Percentiles rank a stretch among this genome's conserved stretches.
Evolutionary conservation across 1,140 invertebrate species (phyloP).

Genomic region (Leptopilina boulardi): DNA sequence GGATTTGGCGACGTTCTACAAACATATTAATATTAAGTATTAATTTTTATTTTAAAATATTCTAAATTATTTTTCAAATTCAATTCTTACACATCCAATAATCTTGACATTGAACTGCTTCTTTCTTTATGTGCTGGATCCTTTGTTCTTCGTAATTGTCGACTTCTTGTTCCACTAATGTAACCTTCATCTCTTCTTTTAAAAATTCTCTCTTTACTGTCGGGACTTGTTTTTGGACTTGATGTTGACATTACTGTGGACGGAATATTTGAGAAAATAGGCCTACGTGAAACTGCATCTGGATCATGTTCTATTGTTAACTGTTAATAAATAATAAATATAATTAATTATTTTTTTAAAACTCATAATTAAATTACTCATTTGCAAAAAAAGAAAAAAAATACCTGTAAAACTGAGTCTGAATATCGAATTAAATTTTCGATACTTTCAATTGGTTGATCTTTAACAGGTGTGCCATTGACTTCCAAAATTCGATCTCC

Average conservation of each 20-base stretch:
- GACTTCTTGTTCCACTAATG: constrained; percentile 76
- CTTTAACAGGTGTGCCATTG: constrained; percentile 90
- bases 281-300: constrained; percentile 79
- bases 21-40: constrained; percentile 39
- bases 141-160: constrained; percentile 77
- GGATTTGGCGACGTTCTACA: constrained; percentile 70
- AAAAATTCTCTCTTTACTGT: constrained; percentile 81
- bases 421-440: constrained; percentile 86
- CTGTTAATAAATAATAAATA: constrained; percentile 72
- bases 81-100: constrained; percentile 83
- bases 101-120: constrained; percentile 89
- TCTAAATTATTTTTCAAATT: constrained; percentile 28
- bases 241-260: constrained; percentile 68
- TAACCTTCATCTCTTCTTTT: constrained; percentile 83
- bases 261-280: constrained; percentile 69
- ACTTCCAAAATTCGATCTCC: constrained; percentile 95
- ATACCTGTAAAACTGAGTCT: constrained; percentile 85
- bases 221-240: constrained; percentile 71
- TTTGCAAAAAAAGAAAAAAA: constrained; percentile 42
- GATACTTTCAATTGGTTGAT: constrained; percentile 85
- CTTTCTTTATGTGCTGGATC: constrained; percentile 83
- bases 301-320: constrained; percentile 93
- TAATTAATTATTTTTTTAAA: no score
- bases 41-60: background rate
- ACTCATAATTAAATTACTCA: constrained; percentile 26